Evolutionary conservation across 2,797 vertebrate genomes (phyloP).

Genomic region (Poecilia gillii): DNA sequence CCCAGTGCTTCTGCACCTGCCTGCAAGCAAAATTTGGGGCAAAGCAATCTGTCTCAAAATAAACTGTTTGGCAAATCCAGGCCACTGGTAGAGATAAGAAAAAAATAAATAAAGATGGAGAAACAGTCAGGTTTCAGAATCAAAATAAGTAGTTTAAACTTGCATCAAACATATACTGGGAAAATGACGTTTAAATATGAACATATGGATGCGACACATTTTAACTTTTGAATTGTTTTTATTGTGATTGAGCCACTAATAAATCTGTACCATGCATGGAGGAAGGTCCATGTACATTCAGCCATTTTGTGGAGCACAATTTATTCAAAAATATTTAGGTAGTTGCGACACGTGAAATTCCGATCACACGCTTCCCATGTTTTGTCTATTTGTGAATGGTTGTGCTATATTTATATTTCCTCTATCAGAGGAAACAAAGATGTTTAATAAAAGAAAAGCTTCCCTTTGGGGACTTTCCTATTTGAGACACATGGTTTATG

Average conservation of each 20-base stretch:
- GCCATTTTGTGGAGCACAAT: not conserved
- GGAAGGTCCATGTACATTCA: not conserved
- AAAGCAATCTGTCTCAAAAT: constrained; percentile 40
- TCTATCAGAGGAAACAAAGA: constrained; percentile 24
- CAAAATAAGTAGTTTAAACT: not conserved
- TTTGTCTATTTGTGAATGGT: constrained; percentile 37
- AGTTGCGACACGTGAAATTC: constrained; percentile 42
- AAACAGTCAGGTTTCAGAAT: not conserved
- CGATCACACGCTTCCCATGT: constrained; percentile 47
- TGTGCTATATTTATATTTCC: constrained; percentile 45
- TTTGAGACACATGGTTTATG: constrained; percentile 17
- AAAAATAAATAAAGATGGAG: not conserved
- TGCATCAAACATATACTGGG: not conserved
- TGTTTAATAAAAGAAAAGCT: constrained; percentile 22
- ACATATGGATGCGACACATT: not conserved
- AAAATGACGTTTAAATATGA: not conserved
- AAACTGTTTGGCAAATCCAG: constrained; percentile 56
- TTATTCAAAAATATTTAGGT: not conserved
- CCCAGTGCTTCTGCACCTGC: not conserved
- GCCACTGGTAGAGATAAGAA: constrained; percentile 33
- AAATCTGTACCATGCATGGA: not conserved
- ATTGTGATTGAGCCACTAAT: not conserved
- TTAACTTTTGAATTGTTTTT: not conserved
- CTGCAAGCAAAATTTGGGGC: constrained; percentile 57
- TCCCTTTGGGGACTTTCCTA: constrained; percentile 28